A percentile compares a stretch with the other conserved stretches of the same genome.
These are phyloP conservation scores for Uloborus diversus DNA, from an alignment of 1,140 invertebrate genomes.

Conservation along the genomic window DNA sequence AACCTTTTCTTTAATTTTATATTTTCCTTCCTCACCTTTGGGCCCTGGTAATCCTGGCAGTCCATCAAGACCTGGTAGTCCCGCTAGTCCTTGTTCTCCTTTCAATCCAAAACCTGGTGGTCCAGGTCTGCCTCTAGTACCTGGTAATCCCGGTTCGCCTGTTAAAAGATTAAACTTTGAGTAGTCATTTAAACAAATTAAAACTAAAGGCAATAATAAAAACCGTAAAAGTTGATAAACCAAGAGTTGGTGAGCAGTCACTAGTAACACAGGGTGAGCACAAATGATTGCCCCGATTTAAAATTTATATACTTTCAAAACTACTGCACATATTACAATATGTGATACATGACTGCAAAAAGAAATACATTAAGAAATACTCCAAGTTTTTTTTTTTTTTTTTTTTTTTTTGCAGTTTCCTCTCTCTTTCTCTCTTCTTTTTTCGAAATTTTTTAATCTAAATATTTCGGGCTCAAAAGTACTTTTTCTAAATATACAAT, in stretches of 20 bases:
- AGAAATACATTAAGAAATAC: too few relatives aligned
- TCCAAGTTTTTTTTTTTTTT: too few relatives aligned
- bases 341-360: too few relatives aligned
- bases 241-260: slow-evolving; percentile 74
- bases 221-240: not conserved
- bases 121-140: slow-evolving; percentile 79
- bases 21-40: slow-evolving; percentile 48
- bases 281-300: not conserved
- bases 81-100: slow-evolving; percentile 77
- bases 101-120: slow-evolving; percentile 67
- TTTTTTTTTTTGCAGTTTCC: too few relatives aligned
- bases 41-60: slow-evolving; percentile 66
- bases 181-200: too few relatives aligned
- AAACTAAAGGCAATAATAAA: not conserved
- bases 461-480: too few relatives aligned
- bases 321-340: not conserved
- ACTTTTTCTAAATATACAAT: too few relatives aligned
- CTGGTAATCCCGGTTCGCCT: slow-evolving; percentile 76
- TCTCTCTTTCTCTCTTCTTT: too few relatives aligned
- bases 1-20: too few relatives aligned
- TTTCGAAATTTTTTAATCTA: too few relatives aligned
- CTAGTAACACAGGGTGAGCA: slow-evolving; percentile 64
- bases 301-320: too few relatives aligned
- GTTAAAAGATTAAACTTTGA: too few relatives aligned
- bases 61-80: slow-evolving; percentile 76